Conservation (phyloP, 2,888 invertebrate species). For the Sinhomidia bicolor region DNA sequence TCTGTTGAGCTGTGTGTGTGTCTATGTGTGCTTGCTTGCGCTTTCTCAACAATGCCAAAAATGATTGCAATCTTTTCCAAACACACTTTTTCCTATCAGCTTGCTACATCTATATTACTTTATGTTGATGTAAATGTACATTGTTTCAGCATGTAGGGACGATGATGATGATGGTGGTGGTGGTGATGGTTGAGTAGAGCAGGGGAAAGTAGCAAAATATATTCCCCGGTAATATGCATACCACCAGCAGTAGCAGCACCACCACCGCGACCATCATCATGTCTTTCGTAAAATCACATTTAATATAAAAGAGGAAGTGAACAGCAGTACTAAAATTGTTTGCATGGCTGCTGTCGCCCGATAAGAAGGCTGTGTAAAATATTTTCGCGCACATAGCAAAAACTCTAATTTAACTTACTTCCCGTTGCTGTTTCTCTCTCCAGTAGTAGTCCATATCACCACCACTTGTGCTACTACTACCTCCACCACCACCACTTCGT, state of each 20-base stretch:
- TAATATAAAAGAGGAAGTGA: constrained; percentile 31
- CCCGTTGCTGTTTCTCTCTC: background rate
- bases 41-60: constrained; percentile 53
- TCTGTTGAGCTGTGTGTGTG: background rate
- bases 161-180: too few relatives aligned
- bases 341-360: background rate
- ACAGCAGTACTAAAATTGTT: constrained; percentile 29
- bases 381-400: background rate
- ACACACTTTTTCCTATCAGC: constrained; percentile 16
- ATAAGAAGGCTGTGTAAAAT: background rate
- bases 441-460: too few relatives aligned
- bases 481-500: background rate
- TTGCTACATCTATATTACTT: constrained; percentile 5
- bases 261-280: too few relatives aligned
- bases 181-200: too few relatives aligned
- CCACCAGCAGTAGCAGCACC: too few relatives aligned
- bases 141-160: background rate
- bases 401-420: constrained; percentile 32
- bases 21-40: too few relatives aligned
- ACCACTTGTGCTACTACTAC: too few relatives aligned
- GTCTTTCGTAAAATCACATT: constrained; percentile 8
- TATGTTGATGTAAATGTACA: background rate
- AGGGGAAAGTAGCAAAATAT: background rate
- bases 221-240: too few relatives aligned
- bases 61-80: constrained; percentile 61